Conservation (phyloP, 2,113 vertebrate species). For the Gymnocephalus cernua region DNA sequence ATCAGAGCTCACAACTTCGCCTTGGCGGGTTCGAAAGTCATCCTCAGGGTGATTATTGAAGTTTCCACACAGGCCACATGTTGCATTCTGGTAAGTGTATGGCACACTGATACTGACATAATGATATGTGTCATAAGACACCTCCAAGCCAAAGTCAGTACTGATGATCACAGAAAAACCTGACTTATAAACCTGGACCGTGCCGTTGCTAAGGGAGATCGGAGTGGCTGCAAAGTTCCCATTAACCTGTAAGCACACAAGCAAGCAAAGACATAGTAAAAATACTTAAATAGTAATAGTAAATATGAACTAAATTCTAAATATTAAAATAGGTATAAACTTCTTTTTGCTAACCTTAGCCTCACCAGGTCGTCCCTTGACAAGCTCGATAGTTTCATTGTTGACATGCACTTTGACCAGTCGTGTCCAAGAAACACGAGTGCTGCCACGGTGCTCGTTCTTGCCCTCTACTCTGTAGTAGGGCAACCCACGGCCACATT, state of each 20-base stretch:
- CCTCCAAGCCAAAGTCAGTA: slow-evolving; percentile 72
- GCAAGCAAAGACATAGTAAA: neutral
- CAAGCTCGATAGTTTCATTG: slow-evolving; percentile 61
- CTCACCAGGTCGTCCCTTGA: slow-evolving; percentile 41
- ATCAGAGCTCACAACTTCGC: slow-evolving; percentile 65
- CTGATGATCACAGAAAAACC: slow-evolving; percentile 70
- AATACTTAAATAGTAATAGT: too few relatives aligned
- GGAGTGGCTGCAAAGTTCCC: slow-evolving; percentile 63
- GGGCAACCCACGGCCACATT: slow-evolving; percentile 53
- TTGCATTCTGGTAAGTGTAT: slow-evolving; percentile 60
- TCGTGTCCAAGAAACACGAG: slow-evolving; percentile 61
- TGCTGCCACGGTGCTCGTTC: slow-evolving; percentile 72
- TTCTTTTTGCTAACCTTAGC: slow-evolving; percentile 60
- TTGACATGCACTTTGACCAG: slow-evolving; percentile 65
- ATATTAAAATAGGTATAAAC: neutral
- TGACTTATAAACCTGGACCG: slow-evolving; percentile 53
- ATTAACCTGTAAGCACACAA: slow-evolving; percentile 66
- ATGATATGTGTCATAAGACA: slow-evolving; percentile 67
- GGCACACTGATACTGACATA: slow-evolving; percentile 67
- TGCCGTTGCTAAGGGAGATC: slow-evolving; percentile 57
- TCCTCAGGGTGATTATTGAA: slow-evolving; percentile 61
- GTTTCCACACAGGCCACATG: slow-evolving; percentile 79
- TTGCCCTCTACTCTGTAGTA: slow-evolving; percentile 71
- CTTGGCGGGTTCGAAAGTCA: slow-evolving; percentile 62
- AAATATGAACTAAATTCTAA: neutral